A percentile compares a stretch with the other conserved stretches of the same genome.
Conservation (phyloP, 2,113 vertebrate species). For the Stictonetta naevosa region DNA sequence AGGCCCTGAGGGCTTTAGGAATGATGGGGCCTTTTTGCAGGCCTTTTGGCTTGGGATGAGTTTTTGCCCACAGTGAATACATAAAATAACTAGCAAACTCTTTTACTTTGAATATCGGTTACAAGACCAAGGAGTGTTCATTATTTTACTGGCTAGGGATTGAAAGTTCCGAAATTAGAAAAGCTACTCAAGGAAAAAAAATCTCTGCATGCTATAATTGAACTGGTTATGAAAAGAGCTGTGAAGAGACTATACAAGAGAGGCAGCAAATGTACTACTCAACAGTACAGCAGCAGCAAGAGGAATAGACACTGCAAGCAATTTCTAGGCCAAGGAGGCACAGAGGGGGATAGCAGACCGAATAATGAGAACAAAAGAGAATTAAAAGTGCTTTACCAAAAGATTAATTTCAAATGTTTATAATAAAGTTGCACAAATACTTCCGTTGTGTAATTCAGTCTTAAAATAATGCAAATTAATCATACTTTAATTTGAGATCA, state of each 20-base stretch:
- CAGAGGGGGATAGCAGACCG: slow-evolving; percentile 18
- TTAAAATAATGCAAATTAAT: slow-evolving; percentile 70
- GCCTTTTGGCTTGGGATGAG: slow-evolving; percentile 23
- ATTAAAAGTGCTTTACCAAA: slow-evolving; percentile 61
- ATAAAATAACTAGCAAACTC: slow-evolving; percentile 62
- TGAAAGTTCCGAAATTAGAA: slow-evolving; percentile 48
- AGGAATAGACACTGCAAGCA: neutral
- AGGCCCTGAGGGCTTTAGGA: slow-evolving; percentile 45
- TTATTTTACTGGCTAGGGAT: slow-evolving; percentile 48
- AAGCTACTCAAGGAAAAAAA: slow-evolving; percentile 38
- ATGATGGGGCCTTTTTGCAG: slow-evolving; percentile 27
- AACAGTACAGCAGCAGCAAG: slow-evolving; percentile 52
- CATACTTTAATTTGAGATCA: slow-evolving; percentile 59
- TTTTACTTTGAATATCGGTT: slow-evolving; percentile 52
- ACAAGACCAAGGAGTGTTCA: slow-evolving; percentile 36
- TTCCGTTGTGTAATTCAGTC: slow-evolving; percentile 42
- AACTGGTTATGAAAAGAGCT: slow-evolving; percentile 58
- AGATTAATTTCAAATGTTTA: slow-evolving; percentile 67
- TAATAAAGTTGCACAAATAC: slow-evolving; percentile 68
- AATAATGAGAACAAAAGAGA: slow-evolving; percentile 56
- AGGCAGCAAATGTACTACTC: slow-evolving; percentile 29
- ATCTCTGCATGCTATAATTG: slow-evolving; percentile 49
- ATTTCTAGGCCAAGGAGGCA: slow-evolving; percentile 52
- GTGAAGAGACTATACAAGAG: slow-evolving; percentile 50
- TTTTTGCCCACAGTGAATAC: slow-evolving; percentile 51